Evolutionary conservation across 2,113 vertebrate genomes (phyloP).

Genomic region (Phainopepla nitens): DNA sequence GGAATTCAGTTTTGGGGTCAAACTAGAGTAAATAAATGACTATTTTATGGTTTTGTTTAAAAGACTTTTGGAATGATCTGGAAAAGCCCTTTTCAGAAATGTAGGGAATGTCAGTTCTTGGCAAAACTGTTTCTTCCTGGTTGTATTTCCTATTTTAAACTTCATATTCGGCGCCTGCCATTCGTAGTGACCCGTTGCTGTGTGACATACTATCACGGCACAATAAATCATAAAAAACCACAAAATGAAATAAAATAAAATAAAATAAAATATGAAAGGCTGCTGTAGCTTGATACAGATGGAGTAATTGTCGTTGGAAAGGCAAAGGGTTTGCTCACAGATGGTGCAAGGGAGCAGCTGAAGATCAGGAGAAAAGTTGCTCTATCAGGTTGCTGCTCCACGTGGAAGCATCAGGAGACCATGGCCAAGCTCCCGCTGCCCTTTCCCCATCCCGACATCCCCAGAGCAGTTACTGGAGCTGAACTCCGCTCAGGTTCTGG

Average conservation of each 20-base stretch:
- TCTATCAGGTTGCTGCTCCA: not conserved
- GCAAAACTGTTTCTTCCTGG: not conserved
- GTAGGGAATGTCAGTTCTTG: not conserved
- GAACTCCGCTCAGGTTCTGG: not conserved
- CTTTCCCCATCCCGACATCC: not conserved
- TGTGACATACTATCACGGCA: fast-evolving
- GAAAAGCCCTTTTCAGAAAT: not conserved
- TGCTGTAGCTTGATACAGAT: not conserved
- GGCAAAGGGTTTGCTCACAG: not conserved
- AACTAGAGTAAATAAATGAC: not conserved
- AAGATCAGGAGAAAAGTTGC: not conserved
- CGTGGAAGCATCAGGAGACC: not conserved
- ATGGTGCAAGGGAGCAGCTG: not conserved
- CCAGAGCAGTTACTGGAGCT: not conserved
- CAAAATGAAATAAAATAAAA: not conserved
- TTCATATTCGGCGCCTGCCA: not conserved
- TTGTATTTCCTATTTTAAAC: not conserved
- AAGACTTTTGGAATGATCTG: not conserved
- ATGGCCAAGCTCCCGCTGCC: not conserved
- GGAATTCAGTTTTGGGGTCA: not conserved
- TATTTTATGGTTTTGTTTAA: not conserved
- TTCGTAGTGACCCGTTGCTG: fast-evolving
- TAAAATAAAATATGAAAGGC: not conserved
- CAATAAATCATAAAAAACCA: not conserved
- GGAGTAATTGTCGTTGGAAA: not conserved